A percentile compares a stretch with the other conserved stretches of the same genome.
These are phyloP conservation scores for Ciona savignyi DNA, from an alignment of 23 tunicate species.

Conservation along the genomic window DNA sequence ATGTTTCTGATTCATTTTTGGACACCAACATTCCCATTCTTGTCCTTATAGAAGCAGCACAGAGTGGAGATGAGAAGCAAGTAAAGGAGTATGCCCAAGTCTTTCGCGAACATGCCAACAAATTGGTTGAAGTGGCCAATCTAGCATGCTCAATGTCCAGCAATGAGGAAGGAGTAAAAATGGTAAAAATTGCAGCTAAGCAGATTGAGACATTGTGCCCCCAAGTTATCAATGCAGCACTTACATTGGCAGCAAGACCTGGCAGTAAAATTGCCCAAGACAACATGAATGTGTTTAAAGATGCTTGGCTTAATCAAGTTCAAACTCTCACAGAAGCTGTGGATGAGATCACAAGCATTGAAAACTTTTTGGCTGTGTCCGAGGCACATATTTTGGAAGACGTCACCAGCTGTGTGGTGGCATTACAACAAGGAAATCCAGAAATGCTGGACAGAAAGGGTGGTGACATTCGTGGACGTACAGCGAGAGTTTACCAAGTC, in stretches of 20 bases:
- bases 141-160: constrained; percentile 92
- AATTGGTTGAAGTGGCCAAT: constrained; percentile 95
- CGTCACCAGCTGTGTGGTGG: constrained; percentile 95
- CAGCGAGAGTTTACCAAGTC: constrained; percentile 80
- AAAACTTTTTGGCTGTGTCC: constrained; percentile 88
- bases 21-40: constrained; percentile 75
- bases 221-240: constrained; percentile 96
- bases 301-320: constrained; percentile 84
- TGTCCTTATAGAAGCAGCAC: constrained; percentile 94
- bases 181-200: constrained; percentile 92
- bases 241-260: constrained; percentile 93
- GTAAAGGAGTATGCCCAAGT: constrained; percentile 98
- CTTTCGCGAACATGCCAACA: constrained; percentile 96
- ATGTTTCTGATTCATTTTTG: constrained; percentile 86
- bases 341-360: constrained; percentile 90
- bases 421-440: constrained; percentile 68
- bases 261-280: constrained; percentile 84
- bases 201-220: constrained; percentile 92
- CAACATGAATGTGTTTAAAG: constrained; percentile 92
- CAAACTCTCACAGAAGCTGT: constrained; percentile 94
- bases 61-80: constrained; percentile 92
- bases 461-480: constrained; percentile 80
- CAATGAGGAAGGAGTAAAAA: constrained; percentile 94
- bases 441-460: constrained; percentile 82
- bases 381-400: constrained; percentile 96